These are phyloP conservation scores for Danaus melanippus DNA, from an alignment of 1,140 invertebrate genomes.

Conservation along the genomic window DNA sequence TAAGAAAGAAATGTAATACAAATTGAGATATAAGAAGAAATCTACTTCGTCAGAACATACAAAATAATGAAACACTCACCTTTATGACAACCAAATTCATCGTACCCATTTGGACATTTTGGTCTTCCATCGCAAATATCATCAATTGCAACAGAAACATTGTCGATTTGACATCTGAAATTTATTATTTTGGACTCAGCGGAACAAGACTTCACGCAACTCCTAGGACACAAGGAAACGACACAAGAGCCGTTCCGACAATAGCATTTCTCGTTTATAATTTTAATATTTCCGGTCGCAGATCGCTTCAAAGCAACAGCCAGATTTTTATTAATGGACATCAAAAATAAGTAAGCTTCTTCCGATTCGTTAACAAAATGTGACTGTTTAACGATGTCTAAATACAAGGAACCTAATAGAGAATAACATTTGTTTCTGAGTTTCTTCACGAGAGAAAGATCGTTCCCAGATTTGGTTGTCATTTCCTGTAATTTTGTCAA, in stretches of 20 bases:
- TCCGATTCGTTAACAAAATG: conserved; percentile 24
- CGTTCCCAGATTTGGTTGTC: conserved; percentile 10
- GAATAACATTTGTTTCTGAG: conserved; percentile 32
- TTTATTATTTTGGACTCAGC: conserved; percentile 35
- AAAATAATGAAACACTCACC: conserved; percentile 22
- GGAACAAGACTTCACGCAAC: conserved; percentile 38
- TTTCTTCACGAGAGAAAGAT: conserved; percentile 20
- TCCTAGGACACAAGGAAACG: conserved; percentile 28
- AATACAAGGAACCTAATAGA: conserved; percentile 28
- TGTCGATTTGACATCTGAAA: conserved; percentile 31
- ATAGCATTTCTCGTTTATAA: conserved; percentile 33
- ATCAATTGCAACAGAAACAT: conserved; percentile 27
- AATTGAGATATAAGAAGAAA: too few relatives aligned
- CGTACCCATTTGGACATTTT: conserved; percentile 43
- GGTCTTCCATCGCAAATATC: conserved; percentile 39
- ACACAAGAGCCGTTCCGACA: conserved; percentile 38
- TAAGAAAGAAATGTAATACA: too few relatives aligned
- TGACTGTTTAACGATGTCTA: conserved; percentile 18
- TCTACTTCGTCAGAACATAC: too few relatives aligned
- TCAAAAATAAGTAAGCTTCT: conserved; percentile 32
- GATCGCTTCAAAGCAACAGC: conserved; percentile 37
- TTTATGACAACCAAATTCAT: conserved; percentile 38
- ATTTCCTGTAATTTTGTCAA: conserved; percentile 23
- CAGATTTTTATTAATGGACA: conserved; percentile 37
- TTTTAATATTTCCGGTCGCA: conserved; percentile 40